These are phyloP conservation scores for Diglossa cyanea DNA, from an alignment of 2,797 vertebrate genomes.

Conservation along the genomic window DNA sequence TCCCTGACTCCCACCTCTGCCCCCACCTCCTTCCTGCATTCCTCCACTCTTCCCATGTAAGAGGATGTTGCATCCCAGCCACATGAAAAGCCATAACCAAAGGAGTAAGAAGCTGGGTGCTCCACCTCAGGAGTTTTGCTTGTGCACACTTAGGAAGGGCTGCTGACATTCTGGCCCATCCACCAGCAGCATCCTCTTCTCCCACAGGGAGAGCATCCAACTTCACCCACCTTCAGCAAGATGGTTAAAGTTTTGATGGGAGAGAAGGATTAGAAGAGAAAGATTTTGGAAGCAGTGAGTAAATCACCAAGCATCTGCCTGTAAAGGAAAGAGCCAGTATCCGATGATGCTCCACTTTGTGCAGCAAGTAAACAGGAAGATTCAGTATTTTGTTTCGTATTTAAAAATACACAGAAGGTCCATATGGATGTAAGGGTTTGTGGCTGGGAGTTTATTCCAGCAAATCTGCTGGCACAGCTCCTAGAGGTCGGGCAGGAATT, in stretches of 20 bases:
- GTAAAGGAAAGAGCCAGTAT: not conserved
- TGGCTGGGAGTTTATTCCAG: not conserved
- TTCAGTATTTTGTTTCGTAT: not conserved
- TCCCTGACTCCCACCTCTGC: not conserved
- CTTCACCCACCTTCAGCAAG: not conserved
- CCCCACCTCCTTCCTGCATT: not conserved
- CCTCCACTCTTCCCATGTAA: not conserved
- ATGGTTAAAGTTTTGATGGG: not conserved
- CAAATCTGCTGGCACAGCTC: not conserved
- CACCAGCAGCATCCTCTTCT: not conserved
- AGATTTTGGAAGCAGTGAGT: not conserved
- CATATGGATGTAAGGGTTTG: not conserved
- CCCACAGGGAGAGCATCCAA: not conserved
- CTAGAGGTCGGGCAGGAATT: not conserved
- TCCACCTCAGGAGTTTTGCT: not conserved
- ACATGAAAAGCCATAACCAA: not conserved
- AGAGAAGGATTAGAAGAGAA: not conserved
- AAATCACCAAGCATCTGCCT: not conserved
- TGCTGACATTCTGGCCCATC: not conserved
- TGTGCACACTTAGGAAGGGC: not conserved
- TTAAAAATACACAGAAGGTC: not conserved
- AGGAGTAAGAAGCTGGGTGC: not conserved
- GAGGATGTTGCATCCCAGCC: not conserved
- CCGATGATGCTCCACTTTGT: not conserved
- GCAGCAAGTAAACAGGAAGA: constrained; percentile 18